Base-by-base conservation (phyloP, 2,797 vertebrate genomes). In the Pelodytes ibericus region DNA sequence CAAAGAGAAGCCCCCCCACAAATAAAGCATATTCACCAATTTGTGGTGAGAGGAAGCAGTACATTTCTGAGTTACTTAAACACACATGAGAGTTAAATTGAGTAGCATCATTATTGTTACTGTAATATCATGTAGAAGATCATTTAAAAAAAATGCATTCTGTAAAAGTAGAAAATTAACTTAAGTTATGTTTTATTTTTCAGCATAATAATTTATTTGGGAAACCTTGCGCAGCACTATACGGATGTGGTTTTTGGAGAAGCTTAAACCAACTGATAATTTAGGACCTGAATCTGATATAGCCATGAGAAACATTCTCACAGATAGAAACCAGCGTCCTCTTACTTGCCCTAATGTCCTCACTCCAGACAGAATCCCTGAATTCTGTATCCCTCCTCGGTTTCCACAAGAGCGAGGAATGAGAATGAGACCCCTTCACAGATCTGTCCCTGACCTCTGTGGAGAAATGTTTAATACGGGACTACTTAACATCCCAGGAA, bases 371-470 rank as follows among this genome's bases (percentile, higher is more conserved):
- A 92, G 93, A 81, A 98, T 98, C 73, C 97, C 97, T 0, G 93
- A 96, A 72, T 98, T 98, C 87, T 98, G 92, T 88, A 98, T 99
- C 72, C 97, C 96, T 0, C 96, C 94, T 0, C 90, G 93, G 4
- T 88, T 97, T 77, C 82, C 90, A 0, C 84, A 76, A 47, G 63
- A 87, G 57, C 85, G 86, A 62, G 90, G 44, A 7, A 25, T 57
- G 15, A 56, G 30, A 76, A 27, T 67, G 4, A 65, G 24, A 20
- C 27, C 68, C 6, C 47, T 69, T 56, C 66, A 73, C 27, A 71
- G 56, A 18, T 76, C 74, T 27, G 64, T 76, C 10, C 77, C 77
- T 44, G 71, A 73, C 58, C 64, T 79, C 15, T 44, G 44, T 24
- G 33, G 64, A 25, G 16, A 9, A 58, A 56, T 58, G 62, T 83